Evolutionary conservation across 2,888 invertebrate species (phyloP), one percentile per base, ranked within the genome.

Genomic region (Spodoptera littoralis): DNA sequence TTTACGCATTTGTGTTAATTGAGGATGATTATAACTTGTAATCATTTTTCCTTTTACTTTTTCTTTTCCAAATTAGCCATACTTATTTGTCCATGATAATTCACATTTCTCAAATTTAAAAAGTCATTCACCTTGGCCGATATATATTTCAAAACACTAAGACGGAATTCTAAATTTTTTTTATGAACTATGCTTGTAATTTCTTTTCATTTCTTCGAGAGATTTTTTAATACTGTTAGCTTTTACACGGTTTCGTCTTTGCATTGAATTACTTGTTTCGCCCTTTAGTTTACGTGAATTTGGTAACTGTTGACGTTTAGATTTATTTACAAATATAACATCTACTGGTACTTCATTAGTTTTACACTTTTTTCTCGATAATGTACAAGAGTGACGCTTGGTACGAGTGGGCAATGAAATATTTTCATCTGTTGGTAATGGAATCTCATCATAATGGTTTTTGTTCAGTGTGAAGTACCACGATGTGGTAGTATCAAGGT

Each of bases 21-120:
- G 22, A 22, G 55, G 58, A n/a, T 55, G 41, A 45, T 44, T 52
- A 47, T 13, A 22, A 41, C 44, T 45, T 56, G 45, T 65, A 36
- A 57, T 13, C 30, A 60, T 57, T 11, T 57, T 65, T 45, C 51
- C 67, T 44, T 67, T 67, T 69, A 43, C 8, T 43, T 58, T 36
- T 62, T 69, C 51, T 62, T 54, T 41, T 57, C 52, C 11, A 65
- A 51, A 46, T 71, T 57, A 3, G 61, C 57, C 3, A 59, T 41
- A 11, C 59, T 51, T 24, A 57, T 45, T 57, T 59, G 43, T 1
- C 54, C 51, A 6, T 36, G 47, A 8, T 49, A 30, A 11, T 53
- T 50, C 9, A 59, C 58, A 11, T 65, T 43, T 27, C 55, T 54
- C 47, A 51, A 62, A 43, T 61, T 53, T 22, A 42, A 41, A 36